Base-by-base conservation (phyloP, 2,888 invertebrate genomes). In the Leptopilina myrica region DNA sequence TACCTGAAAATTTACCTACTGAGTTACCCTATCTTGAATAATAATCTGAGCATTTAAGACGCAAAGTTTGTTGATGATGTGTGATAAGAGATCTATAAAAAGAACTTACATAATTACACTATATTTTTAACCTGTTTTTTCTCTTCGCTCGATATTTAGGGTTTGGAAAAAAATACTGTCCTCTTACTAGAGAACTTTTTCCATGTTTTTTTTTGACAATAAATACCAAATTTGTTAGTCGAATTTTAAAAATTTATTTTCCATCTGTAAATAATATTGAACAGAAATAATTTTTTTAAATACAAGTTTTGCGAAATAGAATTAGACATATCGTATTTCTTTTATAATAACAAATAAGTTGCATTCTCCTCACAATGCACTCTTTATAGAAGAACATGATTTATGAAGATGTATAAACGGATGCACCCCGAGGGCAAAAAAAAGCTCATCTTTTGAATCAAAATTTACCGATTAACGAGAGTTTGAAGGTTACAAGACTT, bases 371-470 rank as follows among this genome's bases (percentile, higher is more conserved):
- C 15, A 59, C 49, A 46, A 33, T 49, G 20, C 14, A 66, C 15
- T 67, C 67, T n/a, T 12, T 33, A 33, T 33, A 33, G 4, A 33
- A 33, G 33, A 49, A 12, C 11, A 69, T 69, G 53, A 69, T 69
- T 69, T 69, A 69, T 53, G 53, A 53, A 15, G 69, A 69, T 14
- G 69, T 69, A 69, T 43, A 43, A 69, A 69, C 14, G 53, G 69
- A 69, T 53, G 69, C 49, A 49, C 69, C 69, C 53, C 14, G 49
- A 49, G 69, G 69, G 20, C 69, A 26, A 14, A 53, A 11, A 67
- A 69, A 69, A 69, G 69, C 69, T 69, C 69, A 26, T 53, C 69
- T 53, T 49, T 49, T 53, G 69, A 53, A 20, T 69, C 69, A 69
- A 69, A 43, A 53, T 49, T 14, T 26, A 5, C 69, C 49, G 20